Percentiles rank a stretch among this genome's conserved stretches.
These are phyloP conservation scores for Notechis scutatus DNA, from an alignment of 2,113 vertebrate species.

Conservation along the genomic window DNA sequence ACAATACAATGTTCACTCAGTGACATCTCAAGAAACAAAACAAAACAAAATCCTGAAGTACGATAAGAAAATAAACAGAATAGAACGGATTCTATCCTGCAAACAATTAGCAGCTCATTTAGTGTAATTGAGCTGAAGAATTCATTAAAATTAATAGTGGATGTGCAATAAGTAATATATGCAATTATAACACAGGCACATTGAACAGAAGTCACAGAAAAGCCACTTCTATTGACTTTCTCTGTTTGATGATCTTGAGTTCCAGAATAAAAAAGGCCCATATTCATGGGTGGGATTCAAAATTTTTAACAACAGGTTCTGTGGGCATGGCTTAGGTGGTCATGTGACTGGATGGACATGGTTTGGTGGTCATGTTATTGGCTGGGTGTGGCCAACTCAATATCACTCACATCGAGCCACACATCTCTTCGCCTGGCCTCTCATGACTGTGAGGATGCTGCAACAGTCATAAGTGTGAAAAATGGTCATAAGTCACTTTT, in stretches of 20 bases:
- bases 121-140: background rate
- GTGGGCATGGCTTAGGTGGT: too few relatives aligned
- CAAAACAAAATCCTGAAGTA: background rate
- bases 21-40: background rate
- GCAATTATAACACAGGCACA: background rate
- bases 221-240: background rate
- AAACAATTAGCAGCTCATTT: background rate
- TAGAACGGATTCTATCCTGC: background rate
- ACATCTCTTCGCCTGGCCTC: too few relatives aligned
- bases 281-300: too few relatives aligned
- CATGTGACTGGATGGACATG: too few relatives aligned
- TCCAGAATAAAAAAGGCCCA: background rate
- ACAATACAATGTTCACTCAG: background rate
- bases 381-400: too few relatives aligned
- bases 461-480: too few relatives aligned
- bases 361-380: too few relatives aligned
- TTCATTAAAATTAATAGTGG: constrained; percentile 8
- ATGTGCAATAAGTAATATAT: background rate
- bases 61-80: background rate
- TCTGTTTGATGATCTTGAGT: background rate
- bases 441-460: too few relatives aligned
- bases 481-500: too few relatives aligned
- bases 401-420: too few relatives aligned
- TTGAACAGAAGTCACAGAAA: background rate
- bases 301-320: too few relatives aligned